phyloP scores from a whole-genome alignment of 2,797 vertebrate genomes.

The Gymnothorax reevesii region DNA sequence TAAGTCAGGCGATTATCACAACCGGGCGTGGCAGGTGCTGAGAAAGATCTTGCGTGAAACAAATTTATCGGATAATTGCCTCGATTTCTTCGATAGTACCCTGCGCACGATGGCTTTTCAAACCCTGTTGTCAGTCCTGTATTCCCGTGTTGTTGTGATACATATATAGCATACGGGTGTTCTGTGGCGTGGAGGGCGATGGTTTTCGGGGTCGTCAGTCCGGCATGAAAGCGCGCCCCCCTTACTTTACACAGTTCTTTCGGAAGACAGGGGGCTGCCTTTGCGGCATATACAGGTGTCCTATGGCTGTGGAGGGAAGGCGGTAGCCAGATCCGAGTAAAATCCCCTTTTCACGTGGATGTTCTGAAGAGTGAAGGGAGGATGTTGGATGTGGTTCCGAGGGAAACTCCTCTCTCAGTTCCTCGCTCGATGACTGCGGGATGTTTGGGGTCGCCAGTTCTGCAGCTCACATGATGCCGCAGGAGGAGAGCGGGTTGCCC shows the following conservation, averaged over 20 bases:
- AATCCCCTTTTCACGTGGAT: too few relatives aligned
- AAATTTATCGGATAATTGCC: constrained; percentile 76
- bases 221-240: not conserved
- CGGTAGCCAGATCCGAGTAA: not conserved
- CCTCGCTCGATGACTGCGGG: not conserved
- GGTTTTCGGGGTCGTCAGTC: not conserved
- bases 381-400: too few relatives aligned
- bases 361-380: too few relatives aligned
- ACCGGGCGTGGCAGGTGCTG: too few relatives aligned
- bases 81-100: constrained; percentile 53
- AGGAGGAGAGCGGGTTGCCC: constrained; percentile 93
- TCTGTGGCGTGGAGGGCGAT: constrained; percentile 39
- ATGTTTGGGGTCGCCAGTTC: constrained; percentile 52
- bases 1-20: too few relatives aligned
- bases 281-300: too few relatives aligned
- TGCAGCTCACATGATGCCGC: constrained; percentile 91
- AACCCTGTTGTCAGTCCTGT: constrained; percentile 59
- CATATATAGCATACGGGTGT: constrained; percentile 76
- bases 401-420: too few relatives aligned
- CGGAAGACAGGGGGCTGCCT: too few relatives aligned
- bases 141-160: constrained; percentile 79
- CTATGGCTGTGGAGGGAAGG: not conserved
- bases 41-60: constrained; percentile 76
- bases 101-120: constrained; percentile 44
- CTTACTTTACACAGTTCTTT: too few relatives aligned